Conservation (phyloP, 2,113 vertebrate species). For the Chionis minor region DNA sequence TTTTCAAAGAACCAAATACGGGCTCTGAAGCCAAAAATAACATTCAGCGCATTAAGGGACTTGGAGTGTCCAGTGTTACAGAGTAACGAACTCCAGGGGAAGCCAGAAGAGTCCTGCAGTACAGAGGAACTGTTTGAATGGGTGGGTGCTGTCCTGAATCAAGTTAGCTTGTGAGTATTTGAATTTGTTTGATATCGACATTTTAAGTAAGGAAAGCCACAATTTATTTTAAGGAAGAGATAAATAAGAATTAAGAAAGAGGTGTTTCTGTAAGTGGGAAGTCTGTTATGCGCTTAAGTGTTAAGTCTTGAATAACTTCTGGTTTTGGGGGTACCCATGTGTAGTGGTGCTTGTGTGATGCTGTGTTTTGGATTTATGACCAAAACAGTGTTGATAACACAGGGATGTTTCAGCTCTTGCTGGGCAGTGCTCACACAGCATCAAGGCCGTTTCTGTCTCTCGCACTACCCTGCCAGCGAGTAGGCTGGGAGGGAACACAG, state of each 20-base stretch:
- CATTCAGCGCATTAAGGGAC: conserved; percentile 56
- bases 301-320: not conserved
- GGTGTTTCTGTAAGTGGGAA: not conserved
- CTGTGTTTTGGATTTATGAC: not conserved
- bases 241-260: not conserved
- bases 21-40: conserved; percentile 76
- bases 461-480: rapidly evolving
- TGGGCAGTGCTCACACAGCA: not conserved
- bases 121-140: conserved; percentile 85
- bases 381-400: not conserved
- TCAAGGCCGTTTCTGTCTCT: not conserved
- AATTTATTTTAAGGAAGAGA: not conserved
- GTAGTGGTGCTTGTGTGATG: not conserved
- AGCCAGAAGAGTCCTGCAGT: conserved; percentile 72
- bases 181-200: not conserved
- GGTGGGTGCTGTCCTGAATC: conserved; percentile 84
- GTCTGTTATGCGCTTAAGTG: not conserved
- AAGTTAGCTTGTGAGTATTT: conserved; percentile 77
- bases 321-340: not conserved
- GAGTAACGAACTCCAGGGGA: conserved; percentile 68
- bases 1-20: conserved; percentile 80
- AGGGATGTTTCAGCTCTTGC: not conserved
- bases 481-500: not conserved
- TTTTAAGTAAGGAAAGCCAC: not conserved
- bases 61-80: conserved; percentile 77